Percentiles rank a stretch among this genome's conserved stretches.
These are phyloP conservation scores for Lophura nycthemera DNA, from an alignment of 2,113 vertebrate genomes.

Conservation along the genomic window DNA sequence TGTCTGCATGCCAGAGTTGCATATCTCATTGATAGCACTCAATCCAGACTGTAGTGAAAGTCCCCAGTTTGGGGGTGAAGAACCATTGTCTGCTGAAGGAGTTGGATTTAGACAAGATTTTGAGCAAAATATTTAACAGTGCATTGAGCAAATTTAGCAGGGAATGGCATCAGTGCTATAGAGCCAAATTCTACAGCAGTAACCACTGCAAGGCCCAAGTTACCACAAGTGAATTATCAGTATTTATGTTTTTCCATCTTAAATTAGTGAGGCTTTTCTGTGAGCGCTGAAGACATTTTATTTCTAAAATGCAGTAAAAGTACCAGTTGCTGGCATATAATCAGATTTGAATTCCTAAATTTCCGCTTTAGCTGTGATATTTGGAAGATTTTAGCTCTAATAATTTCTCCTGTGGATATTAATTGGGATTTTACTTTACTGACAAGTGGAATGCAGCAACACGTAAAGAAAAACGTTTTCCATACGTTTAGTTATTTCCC, in stretches of 20 bases:
- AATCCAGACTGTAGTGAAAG: background rate
- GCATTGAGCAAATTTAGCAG: background rate
- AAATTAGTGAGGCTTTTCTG: background rate
- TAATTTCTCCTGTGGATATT: background rate
- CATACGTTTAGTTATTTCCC: background rate
- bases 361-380: background rate
- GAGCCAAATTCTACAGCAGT: background rate
- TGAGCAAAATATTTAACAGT: background rate
- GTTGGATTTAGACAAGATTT: background rate
- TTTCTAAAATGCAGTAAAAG: background rate
- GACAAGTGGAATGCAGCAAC: background rate
- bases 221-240: background rate
- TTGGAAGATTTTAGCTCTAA: slow-evolving; percentile 10
- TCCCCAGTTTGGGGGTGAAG: background rate
- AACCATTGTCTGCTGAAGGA: background rate
- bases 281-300: background rate
- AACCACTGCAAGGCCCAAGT: background rate
- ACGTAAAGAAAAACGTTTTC: background rate
- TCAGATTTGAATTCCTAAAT: background rate
- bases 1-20: background rate
- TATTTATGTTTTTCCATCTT: background rate
- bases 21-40: background rate
- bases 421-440: background rate
- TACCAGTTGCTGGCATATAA: background rate
- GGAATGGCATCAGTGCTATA: fast-evolving